Evolutionary conservation across 2,113 vertebrate species (phyloP).

Genomic region (Coptodon bakossiorum): DNA sequence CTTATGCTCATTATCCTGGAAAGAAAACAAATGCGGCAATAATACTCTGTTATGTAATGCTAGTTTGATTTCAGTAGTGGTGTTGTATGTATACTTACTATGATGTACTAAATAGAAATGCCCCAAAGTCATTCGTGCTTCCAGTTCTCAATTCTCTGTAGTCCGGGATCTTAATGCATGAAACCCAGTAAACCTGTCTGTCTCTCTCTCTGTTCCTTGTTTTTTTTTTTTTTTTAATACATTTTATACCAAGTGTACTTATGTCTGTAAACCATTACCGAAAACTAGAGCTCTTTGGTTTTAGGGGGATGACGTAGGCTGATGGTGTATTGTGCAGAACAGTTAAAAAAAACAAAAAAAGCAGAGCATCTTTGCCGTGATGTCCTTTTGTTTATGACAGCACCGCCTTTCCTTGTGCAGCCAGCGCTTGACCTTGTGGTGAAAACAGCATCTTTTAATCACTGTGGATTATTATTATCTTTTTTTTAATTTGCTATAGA

Average conservation of each 20-base stretch:
- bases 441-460: constrained; percentile 34
- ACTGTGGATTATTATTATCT: constrained; percentile 28
- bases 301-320: not conserved
- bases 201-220: not conserved
- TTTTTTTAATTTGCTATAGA: not conserved
- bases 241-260: constrained; percentile 70
- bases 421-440: constrained; percentile 4
- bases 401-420: constrained; percentile 16
- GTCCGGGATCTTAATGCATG: constrained; percentile 63
- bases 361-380: not conserved
- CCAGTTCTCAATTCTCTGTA: constrained; percentile 51
- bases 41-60: constrained; percentile 53
- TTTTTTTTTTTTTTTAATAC: not conserved
- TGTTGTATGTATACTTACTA: constrained; percentile 44
- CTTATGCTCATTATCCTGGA: constrained; percentile 18
- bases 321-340: not conserved
- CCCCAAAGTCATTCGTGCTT: constrained; percentile 65
- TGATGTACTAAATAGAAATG: constrained; percentile 48
- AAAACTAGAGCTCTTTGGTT: not conserved
- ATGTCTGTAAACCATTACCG: constrained; percentile 56
- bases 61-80: constrained; percentile 43
- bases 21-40: constrained; percentile 60
- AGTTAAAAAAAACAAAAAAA: not conserved
- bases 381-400: not conserved
- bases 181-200: constrained; percentile 41